Evolutionary conservation across 2,888 invertebrate species (phyloP).

Genomic region (Torymus auratus): DNA sequence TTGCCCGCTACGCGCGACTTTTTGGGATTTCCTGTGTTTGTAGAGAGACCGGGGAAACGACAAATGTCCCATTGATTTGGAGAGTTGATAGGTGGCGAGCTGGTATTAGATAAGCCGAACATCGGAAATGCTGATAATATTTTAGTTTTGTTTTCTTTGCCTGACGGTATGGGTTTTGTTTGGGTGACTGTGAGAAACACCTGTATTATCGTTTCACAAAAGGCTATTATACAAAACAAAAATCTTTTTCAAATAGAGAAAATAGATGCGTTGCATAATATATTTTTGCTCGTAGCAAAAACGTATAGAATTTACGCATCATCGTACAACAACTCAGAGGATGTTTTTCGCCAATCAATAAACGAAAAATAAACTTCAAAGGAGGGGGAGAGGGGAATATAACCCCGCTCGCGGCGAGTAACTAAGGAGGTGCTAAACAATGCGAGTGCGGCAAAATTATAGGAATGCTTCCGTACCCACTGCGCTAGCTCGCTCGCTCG

Average conservation of each 20-base stretch:
- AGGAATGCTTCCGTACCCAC: conserved; percentile 14
- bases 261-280: too few relatives aligned
- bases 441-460: conserved; percentile 18
- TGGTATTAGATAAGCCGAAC: too few relatives aligned
- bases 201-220: too few relatives aligned
- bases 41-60: background rate
- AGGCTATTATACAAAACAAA: too few relatives aligned
- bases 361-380: background rate
- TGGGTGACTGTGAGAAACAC: too few relatives aligned
- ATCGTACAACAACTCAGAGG: background rate
- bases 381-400: too few relatives aligned
- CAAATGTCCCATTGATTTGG: conserved; percentile 29
- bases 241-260: too few relatives aligned
- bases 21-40: conserved; percentile 11
- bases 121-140: too few relatives aligned
- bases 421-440: conserved; percentile 1
- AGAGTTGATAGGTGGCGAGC: too few relatives aligned
- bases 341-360: background rate
- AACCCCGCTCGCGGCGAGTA: background rate
- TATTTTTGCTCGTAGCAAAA: too few relatives aligned
- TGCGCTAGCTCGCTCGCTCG: background rate
- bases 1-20: background rate
- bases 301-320: background rate
- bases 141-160: too few relatives aligned
- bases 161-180: background rate